Conservation (phyloP, 2,888 invertebrate genomes). For the Drosophila buzzatii region DNA sequence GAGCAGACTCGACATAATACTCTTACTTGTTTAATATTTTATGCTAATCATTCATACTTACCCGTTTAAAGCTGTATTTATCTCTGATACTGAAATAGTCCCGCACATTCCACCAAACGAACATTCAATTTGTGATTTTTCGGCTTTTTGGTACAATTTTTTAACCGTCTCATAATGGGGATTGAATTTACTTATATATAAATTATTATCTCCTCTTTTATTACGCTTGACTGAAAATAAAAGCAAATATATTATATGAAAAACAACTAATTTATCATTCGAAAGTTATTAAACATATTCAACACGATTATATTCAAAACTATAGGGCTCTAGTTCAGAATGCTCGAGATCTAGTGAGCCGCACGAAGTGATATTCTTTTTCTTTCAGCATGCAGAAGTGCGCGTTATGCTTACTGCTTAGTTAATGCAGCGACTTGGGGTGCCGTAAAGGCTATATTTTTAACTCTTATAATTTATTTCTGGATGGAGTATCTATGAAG, state of each 20-base stretch:
- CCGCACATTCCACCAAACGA: constrained; percentile 94
- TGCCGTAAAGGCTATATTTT: too few relatives aligned
- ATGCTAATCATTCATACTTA: constrained; percentile 84
- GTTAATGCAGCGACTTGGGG: too few relatives aligned
- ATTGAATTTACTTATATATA: constrained; percentile 93
- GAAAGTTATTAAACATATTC: not conserved
- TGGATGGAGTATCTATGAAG: too few relatives aligned
- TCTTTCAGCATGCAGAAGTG: too few relatives aligned
- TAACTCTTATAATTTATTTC: too few relatives aligned
- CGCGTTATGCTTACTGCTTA: too few relatives aligned
- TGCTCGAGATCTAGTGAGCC: too few relatives aligned
- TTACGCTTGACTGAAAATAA: constrained; percentile 89
- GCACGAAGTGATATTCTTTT: too few relatives aligned
- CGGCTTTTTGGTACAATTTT: constrained; percentile 88
- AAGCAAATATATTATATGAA: not conserved
- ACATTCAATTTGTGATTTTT: constrained; percentile 86
- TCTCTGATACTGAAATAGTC: constrained; percentile 90
- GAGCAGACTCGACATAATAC: too few relatives aligned
- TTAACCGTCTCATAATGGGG: constrained; percentile 89
- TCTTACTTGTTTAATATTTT: not conserved
- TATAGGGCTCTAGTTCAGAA: too few relatives aligned
- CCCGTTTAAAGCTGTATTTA: constrained; percentile 90
- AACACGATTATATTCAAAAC: too few relatives aligned
- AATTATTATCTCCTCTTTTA: constrained; percentile 93
- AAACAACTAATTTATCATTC: not conserved